A percentile compares a stretch with the other conserved stretches of the same genome.
These are phyloP conservation scores for Leucopsar rothschildi DNA, from an alignment of 2,113 vertebrate species.

Conservation along the genomic window DNA sequence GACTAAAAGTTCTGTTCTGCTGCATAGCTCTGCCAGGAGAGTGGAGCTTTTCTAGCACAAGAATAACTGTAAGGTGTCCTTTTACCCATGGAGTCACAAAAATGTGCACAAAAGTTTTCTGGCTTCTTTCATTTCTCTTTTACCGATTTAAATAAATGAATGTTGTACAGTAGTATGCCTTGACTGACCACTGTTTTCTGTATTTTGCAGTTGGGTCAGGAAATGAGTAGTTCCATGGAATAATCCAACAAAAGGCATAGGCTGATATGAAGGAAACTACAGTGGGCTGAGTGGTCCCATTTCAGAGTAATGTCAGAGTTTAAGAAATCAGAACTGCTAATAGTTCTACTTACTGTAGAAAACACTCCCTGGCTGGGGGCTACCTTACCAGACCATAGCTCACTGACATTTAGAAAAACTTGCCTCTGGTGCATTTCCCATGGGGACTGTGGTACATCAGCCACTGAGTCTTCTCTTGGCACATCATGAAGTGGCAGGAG, in stretches of 20 bases:
- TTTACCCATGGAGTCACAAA: not conserved
- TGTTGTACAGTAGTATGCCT: not conserved
- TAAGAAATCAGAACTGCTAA: not conserved
- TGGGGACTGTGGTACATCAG: fast-evolving
- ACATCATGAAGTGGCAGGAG: not conserved
- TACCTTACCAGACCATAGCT: not conserved
- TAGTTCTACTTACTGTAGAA: not conserved
- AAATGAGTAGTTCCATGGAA: not conserved
- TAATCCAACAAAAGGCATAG: not conserved
- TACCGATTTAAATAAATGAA: not conserved
- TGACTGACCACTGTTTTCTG: not conserved
- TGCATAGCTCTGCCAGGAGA: not conserved
- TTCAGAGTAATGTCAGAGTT: not conserved
- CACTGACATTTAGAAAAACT: not conserved
- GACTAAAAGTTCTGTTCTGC: not conserved
- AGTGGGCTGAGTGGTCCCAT: not conserved
- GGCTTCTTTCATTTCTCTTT: not conserved
- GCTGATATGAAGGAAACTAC: not conserved
- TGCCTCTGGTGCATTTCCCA: not conserved
- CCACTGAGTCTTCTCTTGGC: not conserved
- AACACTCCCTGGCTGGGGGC: not conserved
- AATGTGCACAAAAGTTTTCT: not conserved
- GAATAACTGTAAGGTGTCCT: not conserved
- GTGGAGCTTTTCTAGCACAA: not conserved
- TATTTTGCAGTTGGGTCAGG: constrained; percentile 19